Evolutionary conservation across 2,797 vertebrate genomes (phyloP), one percentile per base, ranked within the genome.

Genomic region (Macrochelys suwanniensis): DNA sequence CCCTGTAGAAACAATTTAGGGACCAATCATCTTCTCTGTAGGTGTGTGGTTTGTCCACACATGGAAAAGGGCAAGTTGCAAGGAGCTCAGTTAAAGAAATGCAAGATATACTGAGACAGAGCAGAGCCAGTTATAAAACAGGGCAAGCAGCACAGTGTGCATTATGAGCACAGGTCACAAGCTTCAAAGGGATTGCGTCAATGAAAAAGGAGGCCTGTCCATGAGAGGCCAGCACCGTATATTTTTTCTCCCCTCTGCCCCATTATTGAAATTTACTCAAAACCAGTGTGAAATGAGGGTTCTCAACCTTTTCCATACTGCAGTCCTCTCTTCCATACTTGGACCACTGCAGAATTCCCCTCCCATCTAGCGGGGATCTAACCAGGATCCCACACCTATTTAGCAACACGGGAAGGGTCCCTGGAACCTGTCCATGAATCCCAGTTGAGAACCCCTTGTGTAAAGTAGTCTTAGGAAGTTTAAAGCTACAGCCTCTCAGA

Each of bases 51-150:
- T 90, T 90, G 65, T 88, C 65, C 80, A 89, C 71, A 80, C 59
- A 61, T 8, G 33, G 47, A 84, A n/a, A 85, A 94, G 6, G 33
- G 49, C 89, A 91, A 85, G 85, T 89, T 95, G 65, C 82, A 87
- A 85, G 81, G 93, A 65, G 1, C 33, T 90, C 74, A 2, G 5
- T 91, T 85, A 93, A 96, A 93, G 47, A 89, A 86, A 77, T 45
- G 7, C 28, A 59, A 54, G 77, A 53, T 37, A 79, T 21, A 37
- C 45, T 23, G 33, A 49, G 83, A 91, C 16, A 53, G 51, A 53
- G 51, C 25, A 26, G 25, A 31, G 57, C 57, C 11, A 59, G 28
- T 59, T 59, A 59, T 59, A 49, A 79, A 84, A 56, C 6, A 13
- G 81, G n/a, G 45, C 17, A 68, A 21, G 3, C 28, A 8, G 79